Conservation (phyloP, 2,888 invertebrate genomes). For the Drosophila testacea region DNA sequence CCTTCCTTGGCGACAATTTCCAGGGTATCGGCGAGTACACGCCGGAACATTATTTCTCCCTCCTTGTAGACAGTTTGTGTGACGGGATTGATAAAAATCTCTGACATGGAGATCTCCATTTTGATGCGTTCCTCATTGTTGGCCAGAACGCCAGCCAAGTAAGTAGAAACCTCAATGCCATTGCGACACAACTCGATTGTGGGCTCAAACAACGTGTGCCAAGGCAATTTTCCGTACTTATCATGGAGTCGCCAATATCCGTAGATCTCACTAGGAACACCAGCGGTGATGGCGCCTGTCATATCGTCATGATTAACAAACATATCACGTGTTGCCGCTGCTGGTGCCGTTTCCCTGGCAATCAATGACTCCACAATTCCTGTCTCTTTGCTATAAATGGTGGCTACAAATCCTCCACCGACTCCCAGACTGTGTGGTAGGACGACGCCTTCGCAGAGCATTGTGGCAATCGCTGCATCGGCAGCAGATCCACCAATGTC, state of each 20-base stretch:
- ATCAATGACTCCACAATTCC: conserved; percentile 88
- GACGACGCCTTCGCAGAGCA: conserved; percentile 94
- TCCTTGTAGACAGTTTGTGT: conserved; percentile 83
- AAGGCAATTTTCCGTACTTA: conserved; percentile 90
- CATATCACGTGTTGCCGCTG: conserved; percentile 89
- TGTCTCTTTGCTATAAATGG: conserved; percentile 89
- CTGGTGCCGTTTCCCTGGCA: conserved; percentile 92
- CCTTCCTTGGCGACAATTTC: conserved; percentile 89
- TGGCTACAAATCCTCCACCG: conserved; percentile 95
- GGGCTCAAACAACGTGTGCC: conserved; percentile 92
- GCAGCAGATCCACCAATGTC: conserved; percentile 91
- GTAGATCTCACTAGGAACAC: conserved; percentile 94
- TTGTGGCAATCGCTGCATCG: conserved; percentile 94
- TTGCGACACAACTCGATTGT: conserved; percentile 91
- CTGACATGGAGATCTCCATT: conserved; percentile 87
- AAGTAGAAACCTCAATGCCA: conserved; percentile 89
- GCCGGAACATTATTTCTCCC: conserved; percentile 89
- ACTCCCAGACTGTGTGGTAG: conserved; percentile 94
- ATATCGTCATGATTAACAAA: conserved; percentile 85
- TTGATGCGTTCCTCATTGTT: conserved; percentile 86
- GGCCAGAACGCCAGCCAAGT: conserved; percentile 87
- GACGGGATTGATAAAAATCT: conserved; percentile 88
- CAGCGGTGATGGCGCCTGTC: conserved; percentile 87
- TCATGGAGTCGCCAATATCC: conserved; percentile 93
- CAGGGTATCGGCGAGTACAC: conserved; percentile 89